Evolutionary conservation across 2,888 invertebrate genomes (phyloP).

Genomic region (Oscheius sp.): DNA sequence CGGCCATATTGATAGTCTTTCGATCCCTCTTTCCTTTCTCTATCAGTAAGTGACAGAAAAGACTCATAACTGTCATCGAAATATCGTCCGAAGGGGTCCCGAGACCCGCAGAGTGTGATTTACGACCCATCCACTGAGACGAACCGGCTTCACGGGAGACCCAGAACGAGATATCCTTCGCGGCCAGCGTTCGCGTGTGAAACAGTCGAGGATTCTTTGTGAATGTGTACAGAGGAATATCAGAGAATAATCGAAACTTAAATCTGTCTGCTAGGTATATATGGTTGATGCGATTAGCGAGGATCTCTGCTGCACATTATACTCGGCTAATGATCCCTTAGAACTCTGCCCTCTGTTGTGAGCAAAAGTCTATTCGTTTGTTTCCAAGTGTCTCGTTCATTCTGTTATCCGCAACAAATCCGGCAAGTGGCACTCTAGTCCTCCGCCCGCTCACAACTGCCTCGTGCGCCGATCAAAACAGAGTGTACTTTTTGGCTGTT

Average conservation of each 20-base stretch:
- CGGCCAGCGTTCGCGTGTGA: constrained; percentile 20
- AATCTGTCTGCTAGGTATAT: too few relatives aligned
- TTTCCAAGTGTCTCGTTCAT: too few relatives aligned
- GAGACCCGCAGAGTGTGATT: constrained; percentile 24
- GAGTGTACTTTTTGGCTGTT: background rate
- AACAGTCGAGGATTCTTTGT: background rate
- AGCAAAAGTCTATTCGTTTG: too few relatives aligned
- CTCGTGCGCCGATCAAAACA: constrained; percentile 4
- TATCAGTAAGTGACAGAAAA: background rate
- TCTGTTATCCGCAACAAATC: too few relatives aligned
- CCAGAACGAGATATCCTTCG: constrained; percentile 27
- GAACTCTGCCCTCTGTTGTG: too few relatives aligned
- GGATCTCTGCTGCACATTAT: too few relatives aligned
- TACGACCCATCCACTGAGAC: constrained; percentile 6
- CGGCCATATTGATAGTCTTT: constrained; percentile 2
- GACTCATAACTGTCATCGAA: background rate
- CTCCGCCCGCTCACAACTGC: background rate
- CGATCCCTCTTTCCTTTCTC: background rate
- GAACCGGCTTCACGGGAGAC: constrained; percentile 22
- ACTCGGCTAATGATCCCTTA: too few relatives aligned
- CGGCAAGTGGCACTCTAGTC: too few relatives aligned
- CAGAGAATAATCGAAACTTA: too few relatives aligned
- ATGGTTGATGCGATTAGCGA: too few relatives aligned
- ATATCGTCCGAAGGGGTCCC: constrained; percentile 1
- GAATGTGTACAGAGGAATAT: too few relatives aligned